Conservation (phyloP, 2,888 invertebrate species). For the Gymnoscelis rufifasciata region DNA sequence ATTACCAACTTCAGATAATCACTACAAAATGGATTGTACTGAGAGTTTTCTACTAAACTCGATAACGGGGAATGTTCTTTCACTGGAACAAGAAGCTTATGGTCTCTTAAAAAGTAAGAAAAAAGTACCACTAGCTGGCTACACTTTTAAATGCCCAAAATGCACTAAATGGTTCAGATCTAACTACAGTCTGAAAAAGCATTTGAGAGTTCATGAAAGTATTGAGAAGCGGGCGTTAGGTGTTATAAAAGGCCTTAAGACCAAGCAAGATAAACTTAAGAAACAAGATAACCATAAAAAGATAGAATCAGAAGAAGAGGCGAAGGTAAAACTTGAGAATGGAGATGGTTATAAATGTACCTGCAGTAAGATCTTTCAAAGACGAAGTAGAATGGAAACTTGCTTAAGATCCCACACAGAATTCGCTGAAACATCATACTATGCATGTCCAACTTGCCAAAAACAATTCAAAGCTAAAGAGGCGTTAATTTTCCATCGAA, state of each 20-base stretch:
- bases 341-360: constrained; percentile 63
- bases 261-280: constrained; percentile 14
- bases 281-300: constrained; percentile 6
- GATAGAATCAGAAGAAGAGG: constrained; percentile 24
- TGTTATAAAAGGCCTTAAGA: constrained; percentile 45
- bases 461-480: constrained; percentile 59
- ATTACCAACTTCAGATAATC: constrained; percentile 45
- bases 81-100: constrained; percentile 66
- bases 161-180: constrained; percentile 50
- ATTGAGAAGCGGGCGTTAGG: constrained; percentile 56
- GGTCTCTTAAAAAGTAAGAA: constrained; percentile 52
- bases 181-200: constrained; percentile 37
- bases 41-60: constrained; percentile 65
- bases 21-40: constrained; percentile 36
- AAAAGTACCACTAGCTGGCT: constrained; percentile 26
- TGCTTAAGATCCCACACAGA: constrained; percentile 61
- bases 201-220: constrained; percentile 51
- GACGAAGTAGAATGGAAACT: constrained; percentile 63
- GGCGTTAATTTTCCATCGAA: constrained; percentile 54
- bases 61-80: constrained; percentile 62
- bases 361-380: constrained; percentile 56
- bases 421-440: constrained; percentile 39
- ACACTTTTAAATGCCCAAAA: constrained; percentile 43
- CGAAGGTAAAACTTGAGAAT: constrained; percentile 29
- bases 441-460: constrained; percentile 54